Base-by-base conservation (phyloP, 2,797 vertebrate species). In the Heliangelus exortis region DNA sequence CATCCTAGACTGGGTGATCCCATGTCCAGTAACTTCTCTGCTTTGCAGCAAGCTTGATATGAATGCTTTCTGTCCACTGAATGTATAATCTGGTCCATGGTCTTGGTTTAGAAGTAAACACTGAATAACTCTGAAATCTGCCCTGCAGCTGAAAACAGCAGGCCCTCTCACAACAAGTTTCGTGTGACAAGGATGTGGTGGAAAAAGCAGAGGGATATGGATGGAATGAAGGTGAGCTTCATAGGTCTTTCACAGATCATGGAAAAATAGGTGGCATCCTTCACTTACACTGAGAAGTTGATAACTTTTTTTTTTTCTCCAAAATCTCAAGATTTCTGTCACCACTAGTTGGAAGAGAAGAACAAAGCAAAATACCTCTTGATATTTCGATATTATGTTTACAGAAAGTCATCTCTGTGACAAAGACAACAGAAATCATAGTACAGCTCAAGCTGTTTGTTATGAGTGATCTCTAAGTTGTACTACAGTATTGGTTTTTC, bases 81-180 rank as follows among this genome's bases (percentile, higher is more conserved):
- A 12, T n/a, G 5, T 66, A 25, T 41, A 28, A 77, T 48, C 53
- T 53, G 29, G 4, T 48, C 78, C 1, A 4, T 57, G 16, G 14
- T 73, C 17, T 62, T 28, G 26, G 18, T 73, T 72, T 72, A 59
- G 23, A 82, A 45, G 28, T 62, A 31, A 76, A 48, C 13, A 20
- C 4, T 31, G 66, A 77, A 55, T 21, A 21, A 12, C 13, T 89
- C 62, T 10, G n/a, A 50, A 76, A 53, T 82, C 8, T 84, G 15
- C 59, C 28, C 26, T 4, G 3, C 58, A 39, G 33, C 66, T 68
- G 15, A 75, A 71, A 74, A 17, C 20, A 69, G 3, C 12, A 18
- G 43, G 15, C 72, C 16, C 29, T 61, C 7, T 33, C 14, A 1
- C 45, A 57, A 22, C 19, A 17, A 0, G 0, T 43, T 89, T 12